Conservation (phyloP, 2,797 vertebrate genomes). For the Dipus sagitta region DNA sequence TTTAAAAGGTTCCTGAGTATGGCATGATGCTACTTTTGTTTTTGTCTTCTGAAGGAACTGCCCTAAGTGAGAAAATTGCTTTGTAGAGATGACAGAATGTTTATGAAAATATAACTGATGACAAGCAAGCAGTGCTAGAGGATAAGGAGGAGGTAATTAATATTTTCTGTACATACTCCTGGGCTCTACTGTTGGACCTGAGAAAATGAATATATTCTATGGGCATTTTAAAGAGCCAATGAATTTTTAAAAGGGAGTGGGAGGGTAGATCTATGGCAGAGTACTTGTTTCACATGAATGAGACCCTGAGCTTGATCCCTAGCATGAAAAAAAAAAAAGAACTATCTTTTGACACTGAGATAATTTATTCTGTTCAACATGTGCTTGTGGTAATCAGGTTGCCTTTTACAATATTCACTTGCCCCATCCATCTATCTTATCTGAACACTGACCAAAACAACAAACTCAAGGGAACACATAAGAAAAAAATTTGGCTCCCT, state of each 20-base stretch:
- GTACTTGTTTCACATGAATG: no score
- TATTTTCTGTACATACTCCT: background rate
- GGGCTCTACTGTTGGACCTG: background rate
- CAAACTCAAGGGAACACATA: background rate
- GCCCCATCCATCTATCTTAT: background rate
- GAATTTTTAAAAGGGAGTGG: background rate
- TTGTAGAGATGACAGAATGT: background rate
- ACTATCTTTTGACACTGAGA: background rate
- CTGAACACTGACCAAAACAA: background rate
- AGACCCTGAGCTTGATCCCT: no score
- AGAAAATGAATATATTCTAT: background rate
- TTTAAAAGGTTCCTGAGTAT: background rate
- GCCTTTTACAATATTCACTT: background rate
- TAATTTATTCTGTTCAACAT: background rate
- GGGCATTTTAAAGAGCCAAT: background rate
- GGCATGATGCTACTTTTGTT: background rate
- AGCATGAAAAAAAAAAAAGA: no score
- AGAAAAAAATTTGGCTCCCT: conserved; percentile 22
- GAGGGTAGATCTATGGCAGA: no score
- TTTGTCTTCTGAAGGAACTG: background rate
- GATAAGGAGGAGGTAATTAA: background rate
- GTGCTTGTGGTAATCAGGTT: background rate
- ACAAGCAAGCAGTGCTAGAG: background rate
- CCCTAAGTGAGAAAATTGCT: background rate
- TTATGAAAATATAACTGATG: background rate